Conservation (phyloP, 1,140 invertebrate genomes). For the Bombyx mori region ASM3026992v2 NC_085124.1:6014001-6014500, state of each 20-base stretch:
- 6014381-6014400: too few relatives aligned
- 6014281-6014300: too few relatives aligned
- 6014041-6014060: constrained; percentile 75
- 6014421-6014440: too few relatives aligned
- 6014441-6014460: too few relatives aligned
- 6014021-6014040: constrained; percentile 12
- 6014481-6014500: too few relatives aligned
- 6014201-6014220: constrained; percentile 77
- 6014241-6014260: neutral
- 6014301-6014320: too few relatives aligned
- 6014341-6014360: too few relatives aligned
- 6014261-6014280: too few relatives aligned
- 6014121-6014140: constrained; percentile 76
- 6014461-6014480: too few relatives aligned
- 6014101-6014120: constrained; percentile 76
- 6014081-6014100: constrained; percentile 78
- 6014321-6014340: too few relatives aligned
- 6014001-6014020: neutral
- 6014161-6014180: constrained; percentile 76
- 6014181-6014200: constrained; percentile 79
- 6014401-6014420: too few relatives aligned
- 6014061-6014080: constrained; percentile 75
- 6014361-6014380: too few relatives aligned
- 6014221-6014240: constrained; percentile 67
- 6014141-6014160: constrained; percentile 80